Conservation (phyloP, 2,113 vertebrate species). For the Sula dactylatra region DNA sequence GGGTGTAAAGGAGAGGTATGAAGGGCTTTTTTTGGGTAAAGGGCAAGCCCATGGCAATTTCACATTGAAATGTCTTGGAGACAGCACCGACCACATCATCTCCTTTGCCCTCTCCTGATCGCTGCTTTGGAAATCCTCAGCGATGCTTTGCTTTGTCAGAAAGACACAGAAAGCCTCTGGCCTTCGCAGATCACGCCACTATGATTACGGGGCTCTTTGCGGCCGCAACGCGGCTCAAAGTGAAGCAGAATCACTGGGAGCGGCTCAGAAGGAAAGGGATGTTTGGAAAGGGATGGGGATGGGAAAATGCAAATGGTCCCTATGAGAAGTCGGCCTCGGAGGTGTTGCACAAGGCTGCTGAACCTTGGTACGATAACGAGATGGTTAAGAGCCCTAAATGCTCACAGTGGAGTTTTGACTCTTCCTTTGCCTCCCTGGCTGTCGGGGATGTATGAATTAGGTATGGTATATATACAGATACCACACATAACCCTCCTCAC, state of each 20-base stretch:
- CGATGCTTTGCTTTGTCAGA: background rate
- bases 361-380: background rate
- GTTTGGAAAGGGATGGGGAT: background rate
- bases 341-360: background rate
- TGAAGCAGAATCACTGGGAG: background rate
- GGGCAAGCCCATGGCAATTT: background rate
- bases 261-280: background rate
- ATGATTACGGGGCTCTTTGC: rapidly evolving
- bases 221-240: rapidly evolving
- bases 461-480: background rate
- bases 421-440: background rate
- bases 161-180: background rate
- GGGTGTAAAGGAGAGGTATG: background rate
- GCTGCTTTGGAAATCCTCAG: background rate
- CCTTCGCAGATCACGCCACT: rapidly evolving
- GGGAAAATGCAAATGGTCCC: background rate
- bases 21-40: background rate
- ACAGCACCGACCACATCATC: rapidly evolving
- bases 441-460: background rate
- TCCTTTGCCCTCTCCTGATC: background rate
- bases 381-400: background rate
- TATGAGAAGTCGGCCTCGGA: background rate
- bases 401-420: background rate
- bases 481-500: background rate
- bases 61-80: background rate